Percentiles rank a stretch among this genome's conserved stretches.
phyloP scores from a whole-genome alignment of 2,797 vertebrate genomes.

The Hypotaenidia philippensis region DNA sequence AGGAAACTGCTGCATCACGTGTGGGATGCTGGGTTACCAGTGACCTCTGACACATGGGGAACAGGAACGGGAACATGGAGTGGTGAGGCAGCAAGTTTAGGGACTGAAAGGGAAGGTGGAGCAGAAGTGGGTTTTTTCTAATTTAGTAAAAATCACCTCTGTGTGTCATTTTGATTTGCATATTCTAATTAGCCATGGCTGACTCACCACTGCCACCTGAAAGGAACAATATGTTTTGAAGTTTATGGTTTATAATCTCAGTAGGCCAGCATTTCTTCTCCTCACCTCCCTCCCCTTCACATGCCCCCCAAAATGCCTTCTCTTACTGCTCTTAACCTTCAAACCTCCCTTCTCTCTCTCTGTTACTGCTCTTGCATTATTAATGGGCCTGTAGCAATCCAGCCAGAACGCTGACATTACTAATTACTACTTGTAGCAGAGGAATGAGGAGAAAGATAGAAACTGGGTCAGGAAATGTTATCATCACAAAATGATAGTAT shows the following conservation, averaged over 20 bases:
- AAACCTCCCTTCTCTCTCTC: slow-evolving; percentile 45
- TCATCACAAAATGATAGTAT: background rate
- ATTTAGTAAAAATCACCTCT: slow-evolving; percentile 27
- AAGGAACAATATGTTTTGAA: slow-evolving; percentile 18
- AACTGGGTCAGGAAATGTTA: slow-evolving; percentile 48
- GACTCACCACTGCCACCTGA: slow-evolving; percentile 43
- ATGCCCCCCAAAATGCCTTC: slow-evolving; percentile 17
- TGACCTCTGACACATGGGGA: background rate
- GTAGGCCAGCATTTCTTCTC: background rate
- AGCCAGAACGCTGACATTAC: slow-evolving; percentile 68
- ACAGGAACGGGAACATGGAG: background rate
- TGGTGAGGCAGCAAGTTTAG: slow-evolving; percentile 19
- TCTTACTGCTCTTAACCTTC: slow-evolving; percentile 78
- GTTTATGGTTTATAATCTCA: slow-evolving; percentile 14
- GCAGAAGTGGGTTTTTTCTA: background rate
- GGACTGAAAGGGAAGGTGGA: background rate
- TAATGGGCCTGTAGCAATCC: slow-evolving; percentile 65
- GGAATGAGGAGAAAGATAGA: slow-evolving; percentile 34
- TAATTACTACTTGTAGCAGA: slow-evolving; percentile 65
- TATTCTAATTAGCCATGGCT: slow-evolving; percentile 31
- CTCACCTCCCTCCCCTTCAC: background rate
- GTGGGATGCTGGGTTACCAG: background rate
- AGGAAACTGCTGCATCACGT: background rate
- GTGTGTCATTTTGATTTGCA: slow-evolving; percentile 38
- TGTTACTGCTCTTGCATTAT: slow-evolving; percentile 74